A percentile compares a stretch with the other conserved stretches of the same genome.
These are phyloP conservation scores for Therioaphis trifolii DNA, from an alignment of 2,888 invertebrate species.

Conservation along the genomic window DNA sequence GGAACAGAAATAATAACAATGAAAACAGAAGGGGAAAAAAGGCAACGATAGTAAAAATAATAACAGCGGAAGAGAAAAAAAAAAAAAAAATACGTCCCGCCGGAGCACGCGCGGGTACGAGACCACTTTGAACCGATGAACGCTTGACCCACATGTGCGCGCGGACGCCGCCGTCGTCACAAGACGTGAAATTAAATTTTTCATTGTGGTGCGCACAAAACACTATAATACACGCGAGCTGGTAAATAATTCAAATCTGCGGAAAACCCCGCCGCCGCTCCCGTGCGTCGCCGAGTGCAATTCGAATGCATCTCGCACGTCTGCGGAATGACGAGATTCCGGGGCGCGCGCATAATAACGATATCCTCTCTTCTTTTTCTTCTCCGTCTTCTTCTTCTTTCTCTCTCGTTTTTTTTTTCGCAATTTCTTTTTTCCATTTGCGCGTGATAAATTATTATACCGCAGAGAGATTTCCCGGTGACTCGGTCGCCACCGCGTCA, in stretches of 20 bases:
- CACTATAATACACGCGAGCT: not conserved
- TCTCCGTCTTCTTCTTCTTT: no score
- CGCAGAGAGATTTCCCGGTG: no score
- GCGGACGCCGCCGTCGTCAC: not conserved
- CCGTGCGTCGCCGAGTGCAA: constrained; percentile 5
- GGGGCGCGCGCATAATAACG: not conserved
- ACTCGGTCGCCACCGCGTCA: not conserved
- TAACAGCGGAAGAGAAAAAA: not conserved
- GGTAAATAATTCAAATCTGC: constrained; percentile 33
- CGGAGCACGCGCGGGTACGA: not conserved
- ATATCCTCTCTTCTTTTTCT: not conserved
- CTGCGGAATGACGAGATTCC: not conserved
- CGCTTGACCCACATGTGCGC: constrained; percentile 15
- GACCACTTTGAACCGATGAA: constrained; percentile 25
- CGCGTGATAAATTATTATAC: not conserved
- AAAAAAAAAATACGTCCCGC: not conserved
- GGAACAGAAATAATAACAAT: no score
- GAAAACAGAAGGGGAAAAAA: not conserved
- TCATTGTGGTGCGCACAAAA: not conserved
- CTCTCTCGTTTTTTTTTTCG: no score
- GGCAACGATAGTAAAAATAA: not conserved
- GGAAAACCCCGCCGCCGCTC: not conserved
- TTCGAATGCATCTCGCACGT: not conserved
- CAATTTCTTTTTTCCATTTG: no score
- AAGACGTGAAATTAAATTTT: constrained; percentile 31